Percentiles rank a stretch among this genome's conserved stretches.
These are phyloP conservation scores for Eriosoma lanigerum DNA, from an alignment of 1,140 invertebrate species.

Conservation along the genomic window DNA sequence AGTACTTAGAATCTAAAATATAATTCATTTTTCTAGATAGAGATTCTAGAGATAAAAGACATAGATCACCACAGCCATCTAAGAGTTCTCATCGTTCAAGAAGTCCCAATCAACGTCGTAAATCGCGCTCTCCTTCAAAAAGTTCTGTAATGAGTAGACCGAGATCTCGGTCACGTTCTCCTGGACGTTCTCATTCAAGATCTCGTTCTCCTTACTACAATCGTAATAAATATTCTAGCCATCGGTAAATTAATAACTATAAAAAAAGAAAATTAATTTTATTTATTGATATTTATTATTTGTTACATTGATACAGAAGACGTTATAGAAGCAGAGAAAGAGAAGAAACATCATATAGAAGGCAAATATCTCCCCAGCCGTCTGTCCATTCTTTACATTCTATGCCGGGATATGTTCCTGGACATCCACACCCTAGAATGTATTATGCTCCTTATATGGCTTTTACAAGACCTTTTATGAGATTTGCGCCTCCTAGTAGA, in stretches of 20 bases:
- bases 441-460: constrained; percentile 46
- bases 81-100: constrained; percentile 9
- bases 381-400: constrained; percentile 14
- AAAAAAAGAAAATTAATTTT: not conserved
- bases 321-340: constrained; percentile 40
- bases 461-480: constrained; percentile 36
- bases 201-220: constrained; percentile 40
- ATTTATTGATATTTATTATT: not conserved
- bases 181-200: constrained; percentile 43
- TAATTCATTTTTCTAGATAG: not conserved
- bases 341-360: constrained; percentile 36
- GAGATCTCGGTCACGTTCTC: constrained; percentile 42
- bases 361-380: constrained; percentile 12
- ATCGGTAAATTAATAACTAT: constrained; percentile 23
- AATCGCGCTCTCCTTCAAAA: constrained; percentile 33
- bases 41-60: constrained; percentile 23
- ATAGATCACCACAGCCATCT: constrained; percentile 26
- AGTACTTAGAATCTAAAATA: not conserved
- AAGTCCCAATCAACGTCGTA: constrained; percentile 20
- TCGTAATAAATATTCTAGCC: constrained; percentile 34
- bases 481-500: not conserved
- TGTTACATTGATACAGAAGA: not conserved
- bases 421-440: constrained; percentile 42
- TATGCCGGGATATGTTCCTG: constrained; percentile 21
- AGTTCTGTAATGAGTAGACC: not conserved